These are phyloP conservation scores for Micronisus gabar DNA, from an alignment of 2,113 vertebrate species.

Conservation along the genomic window DNA sequence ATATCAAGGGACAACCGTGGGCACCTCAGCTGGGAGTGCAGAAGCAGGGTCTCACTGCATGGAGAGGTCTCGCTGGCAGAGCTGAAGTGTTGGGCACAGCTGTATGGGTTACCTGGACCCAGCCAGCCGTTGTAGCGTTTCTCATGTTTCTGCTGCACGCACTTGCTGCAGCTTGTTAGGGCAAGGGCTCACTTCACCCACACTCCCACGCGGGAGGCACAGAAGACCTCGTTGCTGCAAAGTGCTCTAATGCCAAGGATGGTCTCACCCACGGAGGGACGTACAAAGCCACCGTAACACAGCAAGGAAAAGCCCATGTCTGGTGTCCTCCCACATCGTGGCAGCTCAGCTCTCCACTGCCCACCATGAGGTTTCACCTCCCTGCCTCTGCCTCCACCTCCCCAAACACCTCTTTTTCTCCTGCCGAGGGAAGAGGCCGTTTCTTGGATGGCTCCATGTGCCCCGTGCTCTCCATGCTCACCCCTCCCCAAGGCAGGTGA, in stretches of 20 bases:
- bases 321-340: not conserved
- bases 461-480: accelerated
- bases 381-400: not conserved
- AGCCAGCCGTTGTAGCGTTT: not conserved
- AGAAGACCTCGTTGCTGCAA: not conserved
- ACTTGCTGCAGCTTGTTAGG: not conserved
- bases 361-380: not conserved
- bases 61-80: not conserved
- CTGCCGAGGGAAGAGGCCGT: accelerated
- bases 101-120: not conserved
- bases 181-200: not conserved
- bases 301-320: not conserved
- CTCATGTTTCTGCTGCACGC: not conserved
- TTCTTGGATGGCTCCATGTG: not conserved
- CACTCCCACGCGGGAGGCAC: accelerated
- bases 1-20: not conserved
- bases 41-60: not conserved
- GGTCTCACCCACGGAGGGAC: not conserved
- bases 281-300: not conserved
- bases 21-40: not conserved
- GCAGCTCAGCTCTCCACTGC: not conserved
- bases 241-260: not conserved
- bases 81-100: not conserved
- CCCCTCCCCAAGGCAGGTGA: not conserved
- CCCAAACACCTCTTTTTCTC: not conserved